Conservation (phyloP, 2,797 vertebrate species). For the Bradypodion pumilum region DNA sequence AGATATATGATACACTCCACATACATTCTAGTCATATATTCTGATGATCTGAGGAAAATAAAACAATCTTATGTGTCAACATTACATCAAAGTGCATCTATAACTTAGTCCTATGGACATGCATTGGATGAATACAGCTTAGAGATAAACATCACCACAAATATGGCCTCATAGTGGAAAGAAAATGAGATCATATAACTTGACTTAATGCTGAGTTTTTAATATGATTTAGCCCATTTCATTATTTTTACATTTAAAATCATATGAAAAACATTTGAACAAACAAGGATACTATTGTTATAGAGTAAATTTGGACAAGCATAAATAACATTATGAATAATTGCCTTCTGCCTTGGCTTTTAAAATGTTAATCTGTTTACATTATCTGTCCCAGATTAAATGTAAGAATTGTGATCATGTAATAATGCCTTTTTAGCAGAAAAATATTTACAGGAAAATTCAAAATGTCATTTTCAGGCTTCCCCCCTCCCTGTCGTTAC, state of each 20-base stretch:
- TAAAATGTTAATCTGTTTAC: slow-evolving; percentile 58
- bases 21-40: slow-evolving; percentile 9
- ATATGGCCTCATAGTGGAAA: neutral
- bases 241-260: slow-evolving; percentile 11
- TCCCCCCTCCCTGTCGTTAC: slow-evolving; percentile 77
- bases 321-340: slow-evolving; percentile 64
- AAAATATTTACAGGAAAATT: slow-evolving; percentile 83
- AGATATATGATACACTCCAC: slow-evolving; percentile 9
- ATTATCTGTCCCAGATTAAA: slow-evolving; percentile 55
- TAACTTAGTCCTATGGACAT: slow-evolving; percentile 35
- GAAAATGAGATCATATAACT: neutral
- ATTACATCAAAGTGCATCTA: slow-evolving; percentile 3
- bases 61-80: slow-evolving; percentile 4
- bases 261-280: slow-evolving; percentile 36
- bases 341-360: slow-evolving; percentile 53
- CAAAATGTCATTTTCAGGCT: slow-evolving; percentile 86
- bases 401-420: slow-evolving; percentile 68
- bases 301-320: slow-evolving; percentile 69
- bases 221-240: neutral
- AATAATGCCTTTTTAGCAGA: slow-evolving; percentile 64
- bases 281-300: slow-evolving; percentile 53
- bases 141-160: slow-evolving; percentile 5
- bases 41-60: slow-evolving; percentile 21
- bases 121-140: neutral
- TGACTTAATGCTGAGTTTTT: slow-evolving; percentile 17